These are phyloP conservation scores for Grantiella picta DNA, from an alignment of 2,113 vertebrate species.

Conservation along the genomic window DNA sequence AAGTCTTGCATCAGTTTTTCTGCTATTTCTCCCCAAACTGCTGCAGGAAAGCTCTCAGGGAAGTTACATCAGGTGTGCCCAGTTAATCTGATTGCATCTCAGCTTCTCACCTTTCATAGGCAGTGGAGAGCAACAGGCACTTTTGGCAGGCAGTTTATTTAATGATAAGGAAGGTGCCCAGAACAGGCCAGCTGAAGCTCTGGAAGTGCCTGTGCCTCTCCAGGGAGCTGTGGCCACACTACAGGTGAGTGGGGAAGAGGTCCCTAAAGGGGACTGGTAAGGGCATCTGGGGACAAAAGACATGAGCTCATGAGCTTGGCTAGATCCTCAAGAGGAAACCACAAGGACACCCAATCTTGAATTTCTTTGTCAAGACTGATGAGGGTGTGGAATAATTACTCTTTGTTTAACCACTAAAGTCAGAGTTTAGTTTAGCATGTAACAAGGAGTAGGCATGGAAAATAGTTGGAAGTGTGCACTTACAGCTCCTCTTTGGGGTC, in stretches of 20 bases:
- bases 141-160: not conserved
- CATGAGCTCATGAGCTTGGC: not conserved
- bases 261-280: not conserved
- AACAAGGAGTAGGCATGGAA: not conserved
- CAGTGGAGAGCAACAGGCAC: not conserved
- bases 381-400: not conserved
- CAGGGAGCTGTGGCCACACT: not conserved
- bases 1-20: not conserved
- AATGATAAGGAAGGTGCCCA: not conserved
- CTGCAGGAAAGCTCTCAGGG: not conserved
- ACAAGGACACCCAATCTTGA: not conserved
- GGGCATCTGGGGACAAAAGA: not conserved
- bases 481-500: not conserved
- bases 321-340: not conserved
- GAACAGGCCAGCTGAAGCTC: not conserved
- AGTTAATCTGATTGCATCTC: not conserved
- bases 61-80: not conserved
- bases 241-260: not conserved
- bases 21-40: not conserved
- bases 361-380: not conserved
- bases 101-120: not conserved
- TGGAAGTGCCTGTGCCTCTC: not conserved
- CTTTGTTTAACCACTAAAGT: not conserved
- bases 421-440: not conserved
- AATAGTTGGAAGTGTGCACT: not conserved